phyloP scores from a whole-genome alignment of 1,140 invertebrate genomes.

The Sesamia nonagrioides region DNA sequence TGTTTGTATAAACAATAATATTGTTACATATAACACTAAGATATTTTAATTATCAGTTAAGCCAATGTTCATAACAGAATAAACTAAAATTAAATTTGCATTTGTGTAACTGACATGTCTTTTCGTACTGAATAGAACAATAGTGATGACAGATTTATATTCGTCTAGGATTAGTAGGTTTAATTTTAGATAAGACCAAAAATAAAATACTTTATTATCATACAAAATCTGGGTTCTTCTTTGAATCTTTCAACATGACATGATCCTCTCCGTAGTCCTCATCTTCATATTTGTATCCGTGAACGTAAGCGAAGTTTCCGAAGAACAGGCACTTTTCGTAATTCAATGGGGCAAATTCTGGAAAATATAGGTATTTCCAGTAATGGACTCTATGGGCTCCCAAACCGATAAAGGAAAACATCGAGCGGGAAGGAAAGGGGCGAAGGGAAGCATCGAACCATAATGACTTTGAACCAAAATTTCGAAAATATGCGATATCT shows the following conservation, averaged over 20 bases:
- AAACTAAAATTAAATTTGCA: not conserved
- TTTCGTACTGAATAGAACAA: not conserved
- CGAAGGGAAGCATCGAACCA: no score
- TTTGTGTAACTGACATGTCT: not conserved
- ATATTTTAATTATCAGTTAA: conserved; percentile 8
- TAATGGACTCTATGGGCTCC: not conserved
- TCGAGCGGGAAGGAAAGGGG: no score
- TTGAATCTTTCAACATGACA: conserved; percentile 61
- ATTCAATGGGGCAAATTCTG: conserved; percentile 70
- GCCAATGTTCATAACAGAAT: conserved; percentile 1
- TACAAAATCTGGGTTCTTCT: conserved; percentile 77
- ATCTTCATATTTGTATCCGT: conserved; percentile 77
- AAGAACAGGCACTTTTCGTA: conserved; percentile 79
- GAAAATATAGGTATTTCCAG: conserved; percentile 40
- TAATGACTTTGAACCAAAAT: no score
- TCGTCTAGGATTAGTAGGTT: not conserved
- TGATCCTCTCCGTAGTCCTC: conserved; percentile 76
- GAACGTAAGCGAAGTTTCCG: conserved; percentile 81
- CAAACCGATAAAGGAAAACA: no score
- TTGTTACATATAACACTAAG: not conserved
- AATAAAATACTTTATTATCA: conserved; percentile 42
- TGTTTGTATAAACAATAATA: conserved; percentile 4
- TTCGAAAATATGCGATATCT: no score
- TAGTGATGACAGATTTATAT: not conserved
- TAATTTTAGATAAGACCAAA: not conserved